Percentiles rank a stretch among this genome's conserved stretches.
Conservation (phyloP, 2,797 vertebrate species). For the Todus mexicanus region DNA sequence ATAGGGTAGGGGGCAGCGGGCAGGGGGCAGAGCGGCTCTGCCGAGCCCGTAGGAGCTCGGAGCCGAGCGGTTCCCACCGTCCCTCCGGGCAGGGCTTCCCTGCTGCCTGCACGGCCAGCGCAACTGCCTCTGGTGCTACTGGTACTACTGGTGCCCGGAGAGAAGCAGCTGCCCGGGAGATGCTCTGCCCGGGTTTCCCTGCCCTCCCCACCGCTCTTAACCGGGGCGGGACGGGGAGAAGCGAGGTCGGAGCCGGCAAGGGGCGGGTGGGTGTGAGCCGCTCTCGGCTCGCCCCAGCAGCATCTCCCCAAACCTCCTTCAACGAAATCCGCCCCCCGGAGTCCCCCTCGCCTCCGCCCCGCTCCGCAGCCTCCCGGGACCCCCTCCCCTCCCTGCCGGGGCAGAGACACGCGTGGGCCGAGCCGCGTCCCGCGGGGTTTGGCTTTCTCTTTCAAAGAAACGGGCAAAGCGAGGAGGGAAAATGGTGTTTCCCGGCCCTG, state of each 20-base stretch:
- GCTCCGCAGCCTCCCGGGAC: neutral
- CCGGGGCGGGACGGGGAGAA: neutral
- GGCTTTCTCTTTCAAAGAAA: neutral
- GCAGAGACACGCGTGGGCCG: neutral
- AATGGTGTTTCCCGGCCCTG: neutral
- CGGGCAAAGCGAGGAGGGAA: neutral
- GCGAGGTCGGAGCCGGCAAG: too few species aligned
- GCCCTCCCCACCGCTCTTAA: neutral
- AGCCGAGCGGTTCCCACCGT: neutral
- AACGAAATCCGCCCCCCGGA: conserved; percentile 21
- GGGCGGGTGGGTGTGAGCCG: too few species aligned
- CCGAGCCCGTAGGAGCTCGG: neutral
- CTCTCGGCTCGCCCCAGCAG: neutral
- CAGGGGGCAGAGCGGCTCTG: neutral
- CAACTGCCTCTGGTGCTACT: neutral
- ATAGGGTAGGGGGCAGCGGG: neutral
- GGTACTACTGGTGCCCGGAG: neutral
- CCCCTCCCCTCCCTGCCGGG: neutral
- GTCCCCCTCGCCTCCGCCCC: neutral
- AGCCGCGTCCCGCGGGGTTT: neutral
- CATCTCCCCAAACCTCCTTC: neutral
- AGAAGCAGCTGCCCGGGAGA: neutral
- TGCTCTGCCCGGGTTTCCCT: neutral
- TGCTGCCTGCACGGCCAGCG: neutral
- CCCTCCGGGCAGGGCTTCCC: neutral